Percentiles rank a stretch among this genome's conserved stretches.
These are phyloP conservation scores for Drosophila birchii DNA, from an alignment of 2,888 invertebrate genomes.

Conservation along the genomic window DNA sequence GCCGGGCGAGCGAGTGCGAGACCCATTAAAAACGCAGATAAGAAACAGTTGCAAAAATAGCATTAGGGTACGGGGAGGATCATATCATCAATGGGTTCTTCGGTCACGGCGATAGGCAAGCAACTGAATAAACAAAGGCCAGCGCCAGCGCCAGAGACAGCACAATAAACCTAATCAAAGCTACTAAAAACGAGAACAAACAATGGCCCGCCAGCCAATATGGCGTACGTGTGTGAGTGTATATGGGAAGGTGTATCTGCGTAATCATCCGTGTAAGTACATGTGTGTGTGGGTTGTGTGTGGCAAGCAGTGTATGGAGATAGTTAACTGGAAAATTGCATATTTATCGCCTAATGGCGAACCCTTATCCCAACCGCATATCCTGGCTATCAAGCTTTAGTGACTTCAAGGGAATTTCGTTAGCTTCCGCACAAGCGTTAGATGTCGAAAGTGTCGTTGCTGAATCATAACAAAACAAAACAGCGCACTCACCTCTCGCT, in stretches of 20 bases:
- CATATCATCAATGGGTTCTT: conserved; percentile 29
- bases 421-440: conserved; percentile 58
- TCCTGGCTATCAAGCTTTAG: conserved; percentile 30
- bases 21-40: conserved; percentile 25
- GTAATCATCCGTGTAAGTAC: conserved; percentile 11
- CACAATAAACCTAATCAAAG: conserved; percentile 54
- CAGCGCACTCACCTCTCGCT: conserved; percentile 37
- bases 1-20: conserved; percentile 2
- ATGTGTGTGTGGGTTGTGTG: conserved; percentile 27
- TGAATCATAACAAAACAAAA: conserved; percentile 56
- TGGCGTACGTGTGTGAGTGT: conserved; percentile 50
- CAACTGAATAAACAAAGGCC: conserved; percentile 62
- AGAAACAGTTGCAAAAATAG: conserved; percentile 21
- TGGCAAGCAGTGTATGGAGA: conserved; percentile 55
- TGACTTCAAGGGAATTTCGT: conserved; percentile 29
- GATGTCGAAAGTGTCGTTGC: conserved; percentile 47
- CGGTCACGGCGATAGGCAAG: conserved; percentile 67
- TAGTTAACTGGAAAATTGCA: conserved; percentile 43
- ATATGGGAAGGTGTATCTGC: conserved; percentile 18
- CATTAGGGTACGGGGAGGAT: conserved; percentile 8
- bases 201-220: conserved; percentile 61
- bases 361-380: conserved; percentile 21
- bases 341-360: conserved; percentile 29
- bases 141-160: conserved; percentile 12
- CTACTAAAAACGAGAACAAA: conserved; percentile 49